phyloP scores from a whole-genome alignment of 2,113 vertebrate genomes.

The Numenius arquata region DNA sequence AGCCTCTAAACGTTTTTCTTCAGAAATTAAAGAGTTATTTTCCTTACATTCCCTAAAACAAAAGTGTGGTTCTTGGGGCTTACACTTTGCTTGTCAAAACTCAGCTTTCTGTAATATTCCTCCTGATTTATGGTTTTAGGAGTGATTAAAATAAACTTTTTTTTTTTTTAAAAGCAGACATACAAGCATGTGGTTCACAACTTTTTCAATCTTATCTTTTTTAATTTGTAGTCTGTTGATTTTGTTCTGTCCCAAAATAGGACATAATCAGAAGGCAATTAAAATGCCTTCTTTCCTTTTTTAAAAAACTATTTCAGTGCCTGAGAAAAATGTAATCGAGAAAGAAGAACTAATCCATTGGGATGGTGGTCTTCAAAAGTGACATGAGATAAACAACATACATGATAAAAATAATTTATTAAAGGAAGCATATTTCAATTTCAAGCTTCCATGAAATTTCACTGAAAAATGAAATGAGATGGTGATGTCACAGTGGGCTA shows the following conservation, averaged over 20 bases:
- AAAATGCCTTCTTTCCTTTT: neutral
- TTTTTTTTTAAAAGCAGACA: neutral
- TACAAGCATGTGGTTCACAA: neutral
- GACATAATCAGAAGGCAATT: neutral
- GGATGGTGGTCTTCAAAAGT: neutral
- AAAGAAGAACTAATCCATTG: neutral
- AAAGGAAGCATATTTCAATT: neutral
- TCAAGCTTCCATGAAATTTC: neutral
- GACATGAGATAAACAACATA: rapidly evolving
- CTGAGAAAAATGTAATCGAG: neutral
- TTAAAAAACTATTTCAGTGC: neutral
- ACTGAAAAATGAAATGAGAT: neutral
- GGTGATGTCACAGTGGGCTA: neutral
- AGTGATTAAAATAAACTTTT: neutral
- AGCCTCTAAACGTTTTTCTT: neutral
- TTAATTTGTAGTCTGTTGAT: rapidly evolving
- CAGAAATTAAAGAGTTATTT: neutral
- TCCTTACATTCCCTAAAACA: neutral
- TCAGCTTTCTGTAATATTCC: neutral
- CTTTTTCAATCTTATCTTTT: neutral
- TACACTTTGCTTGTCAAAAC: neutral
- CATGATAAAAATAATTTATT: neutral
- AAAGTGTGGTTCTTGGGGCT: neutral
- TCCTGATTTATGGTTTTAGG: neutral
- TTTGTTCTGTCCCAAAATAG: neutral